Conservation (phyloP, 2,888 invertebrate species). For the Agrypnus murinus region DNA sequence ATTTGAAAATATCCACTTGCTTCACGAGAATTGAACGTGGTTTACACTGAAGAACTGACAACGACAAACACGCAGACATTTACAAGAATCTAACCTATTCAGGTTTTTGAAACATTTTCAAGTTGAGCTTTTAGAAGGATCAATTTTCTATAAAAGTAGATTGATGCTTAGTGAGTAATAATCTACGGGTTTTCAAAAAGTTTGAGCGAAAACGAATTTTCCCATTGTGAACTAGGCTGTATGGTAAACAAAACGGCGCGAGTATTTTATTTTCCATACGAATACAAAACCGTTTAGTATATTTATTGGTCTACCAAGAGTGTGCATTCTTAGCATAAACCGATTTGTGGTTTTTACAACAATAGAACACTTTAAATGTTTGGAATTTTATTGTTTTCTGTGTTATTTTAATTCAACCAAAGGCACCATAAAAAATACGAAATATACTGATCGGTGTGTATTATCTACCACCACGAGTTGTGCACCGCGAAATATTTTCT, state of each 20-base stretch:
- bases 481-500: slow-evolving; percentile 37
- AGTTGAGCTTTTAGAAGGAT: too few species aligned
- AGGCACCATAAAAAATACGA: slow-evolving; percentile 42
- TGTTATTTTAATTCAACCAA: slow-evolving; percentile 50
- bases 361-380: slow-evolving; percentile 70
- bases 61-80: too few species aligned
- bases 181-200: too few species aligned
- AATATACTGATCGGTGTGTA: slow-evolving; percentile 29
- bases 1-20: slow-evolving; percentile 57
- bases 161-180: too few species aligned
- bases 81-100: too few species aligned
- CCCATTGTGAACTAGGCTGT: slow-evolving; percentile 25
- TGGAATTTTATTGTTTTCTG: slow-evolving; percentile 67
- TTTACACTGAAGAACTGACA: slow-evolving; percentile 41
- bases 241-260: slow-evolving; percentile 29
- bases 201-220: too few species aligned
- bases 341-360: slow-evolving; percentile 69
- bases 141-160: too few species aligned
- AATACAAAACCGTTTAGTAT: slow-evolving; percentile 62
- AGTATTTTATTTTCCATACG: slow-evolving; percentile 52
- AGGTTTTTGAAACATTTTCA: too few species aligned
- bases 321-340: slow-evolving; percentile 64
- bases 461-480: slow-evolving; percentile 11
- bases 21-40: slow-evolving; percentile 34
- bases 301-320: slow-evolving; percentile 67